Evolutionary conservation across 2,888 invertebrate genomes (phyloP), one percentile per base, ranked within the genome.

Genomic region (Itoplectis maculator): DNA sequence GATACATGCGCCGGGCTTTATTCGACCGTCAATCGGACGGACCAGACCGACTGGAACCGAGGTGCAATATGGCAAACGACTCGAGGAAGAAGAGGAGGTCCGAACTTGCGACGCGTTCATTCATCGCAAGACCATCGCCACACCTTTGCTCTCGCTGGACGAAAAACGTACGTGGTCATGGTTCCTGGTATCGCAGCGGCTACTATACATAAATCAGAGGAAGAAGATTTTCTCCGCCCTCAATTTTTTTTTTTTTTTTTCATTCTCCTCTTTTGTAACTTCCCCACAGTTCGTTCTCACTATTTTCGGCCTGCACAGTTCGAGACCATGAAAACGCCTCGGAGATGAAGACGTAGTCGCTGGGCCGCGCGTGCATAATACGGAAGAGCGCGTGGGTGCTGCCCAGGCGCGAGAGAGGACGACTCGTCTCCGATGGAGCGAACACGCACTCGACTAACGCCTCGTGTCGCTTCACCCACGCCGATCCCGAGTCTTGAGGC

Each of bases 91-190:
- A 23, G 75, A 56, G 65, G 70, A 56, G 40, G 75, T 49, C 45
- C 29, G 54, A 18, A n/a, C 37, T 54, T 15, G 85, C 85, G 83
- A 80, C 85, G 86, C 54, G 87, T 87, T 85, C 87, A 87, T 86
- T 87, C 87, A 86, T 84, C 82, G 84, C 68, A 73, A 79, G 79
- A 81, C 83, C 56, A 65, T 61, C 18, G 87, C 84, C 88, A 87
- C 90, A 87, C 90, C 90, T 88, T 85, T 79, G 63, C 35, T 74
- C 76, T 51, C 73, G 81, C 40, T 49, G 54, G 51, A n/a, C 20
- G 42, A 37, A 65, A 78, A 81, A 72, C 49, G 70, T 45, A 37
- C 51, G 11, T 23, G 51, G 59, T 76, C 61, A 70, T 79, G 65
- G 56, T 66, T 70, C 40, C 23, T 54, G 18, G 51, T 66, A 49